Evolutionary conservation across 2,888 invertebrate genomes (phyloP), one percentile per base, ranked within the genome.

Genomic region (Listrodromus nycthemerus): DNA sequence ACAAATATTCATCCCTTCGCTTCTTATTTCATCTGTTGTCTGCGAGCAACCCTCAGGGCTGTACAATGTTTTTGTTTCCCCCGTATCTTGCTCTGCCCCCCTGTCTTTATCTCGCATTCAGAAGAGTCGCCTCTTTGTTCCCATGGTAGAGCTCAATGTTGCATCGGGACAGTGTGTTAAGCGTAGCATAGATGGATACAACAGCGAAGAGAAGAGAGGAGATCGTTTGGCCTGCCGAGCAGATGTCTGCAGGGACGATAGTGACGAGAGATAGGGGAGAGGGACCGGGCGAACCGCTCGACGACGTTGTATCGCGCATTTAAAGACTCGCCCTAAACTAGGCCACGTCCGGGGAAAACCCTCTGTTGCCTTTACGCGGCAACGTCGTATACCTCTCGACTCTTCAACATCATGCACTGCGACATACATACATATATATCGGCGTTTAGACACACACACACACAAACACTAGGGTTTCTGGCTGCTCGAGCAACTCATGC

Each of bases 151-250:
- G 67, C 73, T 77, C 67, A 80, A 83, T 83, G 83, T 77, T 33
- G 73, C 83, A 76, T 80, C 83, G 76, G 77, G 77, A 73, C 58
- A 77, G 83, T 67, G 73, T 83, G 65, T 74, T 80, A 73, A 80
- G 63, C 80, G 83, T 80, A 58, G 76, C 73, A 58, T 77, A 65
- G 50, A 63, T 55, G 71, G 76, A 76, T 80, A 50, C 69, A 67
- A 63, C 48, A 48, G 19, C 6, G 27, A 45, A 45, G 48, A 63
- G 58, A 48, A 45, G 48, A 63, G 70, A n/a, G 45, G 69, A 70
- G 52, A 65, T 67, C 19, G 30, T 41, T 13, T 37, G 24, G 16
- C 30, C 45, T 45, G 69, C 7, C n/a, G 66, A 61, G 73, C 30
- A 48, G 61, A 48, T 21, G 67, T 27, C n/a, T 48, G 67, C 67